A percentile compares a stretch with the other conserved stretches of the same genome.
These are phyloP conservation scores for Mormyrus lacerda DNA, from an alignment of 2,113 vertebrate species.

Conservation along the genomic window DNA sequence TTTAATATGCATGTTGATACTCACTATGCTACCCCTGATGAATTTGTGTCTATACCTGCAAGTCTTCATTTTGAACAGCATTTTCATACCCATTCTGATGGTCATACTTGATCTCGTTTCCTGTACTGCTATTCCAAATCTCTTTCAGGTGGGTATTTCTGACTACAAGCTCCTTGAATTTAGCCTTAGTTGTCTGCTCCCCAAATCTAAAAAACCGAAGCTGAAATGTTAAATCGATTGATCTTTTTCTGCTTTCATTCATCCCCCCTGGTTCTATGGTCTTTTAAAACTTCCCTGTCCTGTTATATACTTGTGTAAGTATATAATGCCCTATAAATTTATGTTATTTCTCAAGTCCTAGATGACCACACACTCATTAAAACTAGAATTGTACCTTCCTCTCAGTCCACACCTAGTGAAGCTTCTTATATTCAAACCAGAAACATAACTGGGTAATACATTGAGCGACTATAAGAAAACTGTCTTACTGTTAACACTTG, in stretches of 20 bases:
- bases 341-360: background rate
- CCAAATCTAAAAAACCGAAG: background rate
- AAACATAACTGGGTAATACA: background rate
- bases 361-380: background rate
- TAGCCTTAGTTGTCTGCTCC: background rate
- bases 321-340: background rate
- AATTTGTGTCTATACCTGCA: background rate
- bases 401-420: background rate
- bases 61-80: background rate
- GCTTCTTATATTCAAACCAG: background rate
- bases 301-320: background rate
- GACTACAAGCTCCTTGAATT: background rate
- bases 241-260: background rate
- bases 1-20: background rate
- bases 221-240: background rate
- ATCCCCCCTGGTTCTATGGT: background rate
- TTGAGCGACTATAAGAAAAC: background rate
- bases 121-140: background rate
- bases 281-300: background rate
- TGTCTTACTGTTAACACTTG: background rate
- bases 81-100: background rate
- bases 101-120: background rate
- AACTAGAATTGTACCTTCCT: background rate
- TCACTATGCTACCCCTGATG: background rate
- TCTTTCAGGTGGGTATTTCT: background rate